A percentile compares a stretch with the other conserved stretches of the same genome.
Evolutionary conservation across 1,140 invertebrate genomes (phyloP).

Genomic region (Octopus bimaculoides): DNA sequence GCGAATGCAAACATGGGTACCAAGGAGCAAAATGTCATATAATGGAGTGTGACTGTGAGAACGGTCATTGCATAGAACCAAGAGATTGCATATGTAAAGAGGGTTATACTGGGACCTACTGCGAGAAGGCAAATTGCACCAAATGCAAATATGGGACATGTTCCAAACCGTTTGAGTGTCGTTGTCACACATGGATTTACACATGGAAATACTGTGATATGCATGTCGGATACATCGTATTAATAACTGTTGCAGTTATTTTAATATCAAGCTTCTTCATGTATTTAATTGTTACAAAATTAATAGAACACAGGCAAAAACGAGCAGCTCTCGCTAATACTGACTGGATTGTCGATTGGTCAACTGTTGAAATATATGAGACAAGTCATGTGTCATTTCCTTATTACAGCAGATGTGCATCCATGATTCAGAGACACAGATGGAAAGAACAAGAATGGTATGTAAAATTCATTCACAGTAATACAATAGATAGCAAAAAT

Average conservation of each 20-base stretch:
- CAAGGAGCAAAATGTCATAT: constrained; percentile 21
- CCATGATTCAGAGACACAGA: background rate
- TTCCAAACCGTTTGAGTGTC: background rate
- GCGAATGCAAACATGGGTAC: constrained; percentile 24
- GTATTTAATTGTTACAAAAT: background rate
- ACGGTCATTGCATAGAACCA: constrained; percentile 23
- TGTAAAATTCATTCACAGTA: constrained; percentile 11
- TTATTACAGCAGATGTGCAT: background rate
- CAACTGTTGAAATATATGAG: background rate
- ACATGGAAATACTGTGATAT: background rate
- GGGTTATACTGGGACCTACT: constrained; percentile 22
- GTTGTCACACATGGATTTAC: background rate
- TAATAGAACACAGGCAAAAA: background rate
- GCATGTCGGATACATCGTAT: background rate
- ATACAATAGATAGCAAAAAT: constrained; percentile 23
- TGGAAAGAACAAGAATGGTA: background rate
- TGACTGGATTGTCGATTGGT: background rate
- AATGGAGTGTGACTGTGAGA: constrained; percentile 27
- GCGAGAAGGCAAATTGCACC: constrained; percentile 24
- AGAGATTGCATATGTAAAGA: constrained; percentile 25
- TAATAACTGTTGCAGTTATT: background rate
- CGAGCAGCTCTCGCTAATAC: background rate
- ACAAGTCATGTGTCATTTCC: background rate
- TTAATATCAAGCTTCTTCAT: background rate
- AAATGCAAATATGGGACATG: background rate